Conservation (phyloP, 2,888 invertebrate species). For the Flabesymbios commensalis region DNA sequence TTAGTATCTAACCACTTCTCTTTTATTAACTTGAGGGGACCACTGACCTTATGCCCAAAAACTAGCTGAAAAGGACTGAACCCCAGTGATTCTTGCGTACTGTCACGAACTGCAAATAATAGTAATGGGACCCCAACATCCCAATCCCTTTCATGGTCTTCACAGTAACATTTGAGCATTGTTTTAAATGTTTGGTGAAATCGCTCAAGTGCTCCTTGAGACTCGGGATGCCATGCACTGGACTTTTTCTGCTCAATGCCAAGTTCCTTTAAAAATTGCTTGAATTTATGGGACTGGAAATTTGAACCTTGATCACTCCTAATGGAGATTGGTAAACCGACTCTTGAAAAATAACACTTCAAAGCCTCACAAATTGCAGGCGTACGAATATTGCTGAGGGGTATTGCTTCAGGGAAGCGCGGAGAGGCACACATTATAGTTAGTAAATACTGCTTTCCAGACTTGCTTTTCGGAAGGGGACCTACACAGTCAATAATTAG, state of each 20-base stretch:
- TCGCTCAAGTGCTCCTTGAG: too few species aligned
- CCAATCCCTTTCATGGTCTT: constrained; percentile 19
- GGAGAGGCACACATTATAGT: constrained; percentile 29
- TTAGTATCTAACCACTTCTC: constrained; percentile 2
- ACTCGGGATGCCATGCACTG: too few species aligned
- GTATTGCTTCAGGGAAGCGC: too few species aligned
- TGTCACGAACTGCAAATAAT: constrained; percentile 4
- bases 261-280: background rate
- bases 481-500: constrained; percentile 31
- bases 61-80: constrained; percentile 12
- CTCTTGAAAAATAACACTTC: background rate
- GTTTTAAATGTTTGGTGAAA: constrained; percentile 16
- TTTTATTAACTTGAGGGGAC: constrained; percentile 6
- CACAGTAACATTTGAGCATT: constrained; percentile 20
- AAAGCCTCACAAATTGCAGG: constrained; percentile 10
- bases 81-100: constrained; percentile 1
- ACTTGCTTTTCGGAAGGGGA: constrained; percentile 24
- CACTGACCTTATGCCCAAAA: constrained; percentile 7
- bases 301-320: background rate
- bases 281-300: background rate
- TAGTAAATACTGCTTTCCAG: constrained; percentile 26
- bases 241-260: too few species aligned
- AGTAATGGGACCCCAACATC: constrained; percentile 14
- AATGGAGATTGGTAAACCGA: background rate
- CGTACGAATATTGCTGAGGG: too few species aligned